Evolutionary conservation across 2,888 invertebrate genomes (phyloP).

Genomic region (Drosophila antonietae): DNA sequence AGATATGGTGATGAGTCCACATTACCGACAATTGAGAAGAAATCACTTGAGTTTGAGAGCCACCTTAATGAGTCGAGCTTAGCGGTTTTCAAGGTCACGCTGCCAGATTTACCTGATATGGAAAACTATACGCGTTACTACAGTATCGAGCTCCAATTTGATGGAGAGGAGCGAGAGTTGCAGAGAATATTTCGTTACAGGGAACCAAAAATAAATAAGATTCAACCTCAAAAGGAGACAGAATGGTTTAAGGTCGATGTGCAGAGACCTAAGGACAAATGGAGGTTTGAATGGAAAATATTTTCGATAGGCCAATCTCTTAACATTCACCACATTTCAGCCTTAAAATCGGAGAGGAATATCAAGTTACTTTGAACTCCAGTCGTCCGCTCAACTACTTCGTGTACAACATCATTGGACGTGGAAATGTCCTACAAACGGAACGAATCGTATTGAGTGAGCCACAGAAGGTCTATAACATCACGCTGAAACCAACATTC

Average conservation of each 20-base stretch:
- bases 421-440: slow-evolving; percentile 92
- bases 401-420: slow-evolving; percentile 91
- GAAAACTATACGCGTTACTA: slow-evolving; percentile 68
- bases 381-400: slow-evolving; percentile 90
- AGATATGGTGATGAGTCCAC: slow-evolving; percentile 37
- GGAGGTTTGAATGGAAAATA: slow-evolving; percentile 50
- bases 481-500: slow-evolving; percentile 90
- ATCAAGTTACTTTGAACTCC: slow-evolving; percentile 90
- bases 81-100: slow-evolving; percentile 87
- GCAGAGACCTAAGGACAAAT: slow-evolving; percentile 51
- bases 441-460: slow-evolving; percentile 87
- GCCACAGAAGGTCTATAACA: slow-evolving; percentile 85
- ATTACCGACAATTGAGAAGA: slow-evolving; percentile 82
- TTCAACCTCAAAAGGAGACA: slow-evolving; percentile 35
- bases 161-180: slow-evolving; percentile 66
- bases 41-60: slow-evolving; percentile 78
- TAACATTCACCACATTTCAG: slow-evolving; percentile 77
- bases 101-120: slow-evolving; percentile 85
- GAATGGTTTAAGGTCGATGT: slow-evolving; percentile 65
- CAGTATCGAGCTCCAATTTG: slow-evolving; percentile 59
- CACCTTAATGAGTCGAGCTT: slow-evolving; percentile 88
- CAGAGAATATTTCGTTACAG: slow-evolving; percentile 66
- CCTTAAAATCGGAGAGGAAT: slow-evolving; percentile 88
- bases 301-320: fast-evolving
- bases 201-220: slow-evolving; percentile 66